Percentiles rank a stretch among this genome's conserved stretches.
Conservation (phyloP, 2,888 invertebrate species). For the Apamea crenata region DNA sequence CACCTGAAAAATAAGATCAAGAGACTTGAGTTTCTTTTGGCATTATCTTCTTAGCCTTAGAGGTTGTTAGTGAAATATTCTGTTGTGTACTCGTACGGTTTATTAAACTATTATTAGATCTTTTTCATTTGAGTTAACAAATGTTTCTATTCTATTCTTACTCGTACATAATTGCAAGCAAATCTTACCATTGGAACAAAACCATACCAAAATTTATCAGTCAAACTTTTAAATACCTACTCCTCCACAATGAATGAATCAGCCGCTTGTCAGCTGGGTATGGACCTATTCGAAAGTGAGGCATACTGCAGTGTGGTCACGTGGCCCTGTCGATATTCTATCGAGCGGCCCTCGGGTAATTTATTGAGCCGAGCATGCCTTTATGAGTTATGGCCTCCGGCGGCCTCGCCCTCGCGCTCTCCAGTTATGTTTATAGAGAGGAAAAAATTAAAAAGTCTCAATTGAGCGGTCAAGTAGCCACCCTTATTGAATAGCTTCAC, state of each 20-base stretch:
- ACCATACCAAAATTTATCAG: neutral
- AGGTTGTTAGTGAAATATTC: neutral
- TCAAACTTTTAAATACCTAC: neutral
- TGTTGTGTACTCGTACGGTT: neutral
- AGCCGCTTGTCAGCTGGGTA: constrained; percentile 30
- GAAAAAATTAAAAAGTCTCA: constrained; percentile 66
- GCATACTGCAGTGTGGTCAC: constrained; percentile 69
- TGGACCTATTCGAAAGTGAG: constrained; percentile 29
- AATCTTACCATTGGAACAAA: neutral
- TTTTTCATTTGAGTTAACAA: no score
- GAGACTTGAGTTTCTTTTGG: constrained; percentile 18
- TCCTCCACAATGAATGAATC: constrained; percentile 43
- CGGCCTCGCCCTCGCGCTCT: constrained; percentile 56
- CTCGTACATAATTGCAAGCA: neutral
- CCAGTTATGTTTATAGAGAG: constrained; percentile 65
- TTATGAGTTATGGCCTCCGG: constrained; percentile 74
- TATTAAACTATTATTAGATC: neutral
- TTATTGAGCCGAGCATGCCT: constrained; percentile 73
- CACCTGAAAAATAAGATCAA: constrained; percentile 28
- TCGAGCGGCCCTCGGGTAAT: constrained; percentile 73
- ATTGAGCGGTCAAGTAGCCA: constrained; percentile 46
- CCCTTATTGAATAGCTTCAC: constrained; percentile 43
- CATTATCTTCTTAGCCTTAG: neutral
- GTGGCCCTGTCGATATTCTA: constrained; percentile 77
- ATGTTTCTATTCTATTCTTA: neutral